Evolutionary conservation across 2,113 vertebrate genomes (phyloP), one percentile per base, ranked within the genome.

Genomic region (Chionis minor): DNA sequence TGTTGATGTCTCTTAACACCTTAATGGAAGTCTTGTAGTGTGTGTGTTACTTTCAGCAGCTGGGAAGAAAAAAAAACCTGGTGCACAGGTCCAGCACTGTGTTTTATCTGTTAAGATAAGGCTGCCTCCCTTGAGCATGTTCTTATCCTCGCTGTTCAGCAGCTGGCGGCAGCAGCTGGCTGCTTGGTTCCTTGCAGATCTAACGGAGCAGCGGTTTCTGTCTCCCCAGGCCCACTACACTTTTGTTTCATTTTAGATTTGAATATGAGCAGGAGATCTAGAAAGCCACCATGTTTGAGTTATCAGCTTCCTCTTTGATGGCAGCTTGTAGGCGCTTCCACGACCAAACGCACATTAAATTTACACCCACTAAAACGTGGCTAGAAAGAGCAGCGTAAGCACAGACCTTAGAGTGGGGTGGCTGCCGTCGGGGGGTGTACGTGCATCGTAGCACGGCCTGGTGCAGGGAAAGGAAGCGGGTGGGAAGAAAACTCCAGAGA

Each of bases 391-490:
- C 2, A 66, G 56, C 11, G 6, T 9, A 52, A 42, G 62, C 67
- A 75, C 73, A 35, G 73, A 52, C 55, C 49, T 35, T 19, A 5
- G 14, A 8, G 1, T 0, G 0, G 33, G 16, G 21, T 5, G 10
- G 61, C 23, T 51, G 58, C 45, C 12, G 2, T 12, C 49, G 49
- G 49, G 22, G 22, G 22, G 49, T 22, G 5, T 49, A 23, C 22
- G 22, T 51, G 49, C 23, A 7, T 6, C 38, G 30, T 6, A 42
- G 35, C 26, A 21, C 24, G 2, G 49, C 54, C 11, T 14, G 5
- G 21, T 2, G 0, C 1, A 4, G 12, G 45, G 9, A 38, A 17
- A 33, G 3, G 10, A 27, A 1, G 0, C 5, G 23, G 21, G 15
- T 2, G 44, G 61, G 22, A 2, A 9, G 44, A 27, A 45, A 84